A percentile compares a stretch with the other conserved stretches of the same genome.
Conservation (phyloP, 2,888 invertebrate genomes). For the Drosophila meridionalis region DNA sequence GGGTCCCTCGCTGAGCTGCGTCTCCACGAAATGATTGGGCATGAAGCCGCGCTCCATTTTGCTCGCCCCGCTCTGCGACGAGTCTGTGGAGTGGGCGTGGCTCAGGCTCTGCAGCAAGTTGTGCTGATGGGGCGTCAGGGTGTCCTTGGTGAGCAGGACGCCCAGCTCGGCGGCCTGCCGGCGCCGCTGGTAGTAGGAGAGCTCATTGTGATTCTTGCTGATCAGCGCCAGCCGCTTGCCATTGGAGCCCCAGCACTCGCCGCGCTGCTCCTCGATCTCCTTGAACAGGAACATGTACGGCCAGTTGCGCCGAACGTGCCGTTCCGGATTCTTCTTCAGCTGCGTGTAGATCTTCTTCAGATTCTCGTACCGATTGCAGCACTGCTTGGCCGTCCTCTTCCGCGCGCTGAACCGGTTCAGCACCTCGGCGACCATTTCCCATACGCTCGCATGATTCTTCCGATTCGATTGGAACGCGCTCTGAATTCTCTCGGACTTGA, state of each 20-base stretch:
- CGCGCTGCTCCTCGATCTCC: slow-evolving; percentile 85
- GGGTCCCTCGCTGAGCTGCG: slow-evolving; percentile 80
- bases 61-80: slow-evolving; percentile 79
- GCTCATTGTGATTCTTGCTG: slow-evolving; percentile 83
- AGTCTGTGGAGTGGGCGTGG: slow-evolving; percentile 80
- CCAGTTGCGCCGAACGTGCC: slow-evolving; percentile 84
- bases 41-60: slow-evolving; percentile 81
- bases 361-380: slow-evolving; percentile 85
- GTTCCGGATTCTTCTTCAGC: slow-evolving; percentile 84
- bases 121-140: slow-evolving; percentile 72
- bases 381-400: slow-evolving; percentile 84
- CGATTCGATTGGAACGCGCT: slow-evolving; percentile 85
- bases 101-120: slow-evolving; percentile 74
- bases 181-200: slow-evolving; percentile 84
- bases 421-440: slow-evolving; percentile 85
- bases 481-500: slow-evolving; percentile 84
- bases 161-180: slow-evolving; percentile 83
- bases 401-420: slow-evolving; percentile 84
- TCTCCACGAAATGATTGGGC: slow-evolving; percentile 84
- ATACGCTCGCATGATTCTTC: slow-evolving; percentile 85
- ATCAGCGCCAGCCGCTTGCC: slow-evolving; percentile 82
- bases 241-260: slow-evolving; percentile 84
- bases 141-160: slow-evolving; percentile 81
- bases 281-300: slow-evolving; percentile 84
- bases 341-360: slow-evolving; percentile 85